Conservation (phyloP, 2,888 invertebrate genomes). For the Neoitamus cyanurus region DNA sequence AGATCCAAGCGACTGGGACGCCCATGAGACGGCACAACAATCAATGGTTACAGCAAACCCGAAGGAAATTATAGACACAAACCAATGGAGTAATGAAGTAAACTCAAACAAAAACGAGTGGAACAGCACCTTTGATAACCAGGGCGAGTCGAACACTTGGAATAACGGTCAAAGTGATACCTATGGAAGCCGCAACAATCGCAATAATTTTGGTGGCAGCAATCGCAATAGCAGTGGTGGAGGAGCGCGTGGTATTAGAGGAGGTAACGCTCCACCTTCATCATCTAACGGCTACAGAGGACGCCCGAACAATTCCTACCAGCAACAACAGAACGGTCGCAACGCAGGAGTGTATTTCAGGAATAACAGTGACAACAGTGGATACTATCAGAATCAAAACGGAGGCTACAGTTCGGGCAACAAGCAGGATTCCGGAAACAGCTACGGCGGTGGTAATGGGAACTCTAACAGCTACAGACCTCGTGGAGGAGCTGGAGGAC, state of each 20-base stretch:
- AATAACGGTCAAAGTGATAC: slow-evolving; percentile 51
- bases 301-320: slow-evolving; percentile 52
- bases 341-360: slow-evolving; percentile 50
- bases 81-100: slow-evolving; percentile 63
- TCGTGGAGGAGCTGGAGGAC: slow-evolving; percentile 55
- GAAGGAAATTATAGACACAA: slow-evolving; percentile 54
- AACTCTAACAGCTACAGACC: slow-evolving; percentile 52
- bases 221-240: slow-evolving; percentile 53
- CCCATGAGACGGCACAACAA: slow-evolving; percentile 42
- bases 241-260: slow-evolving; percentile 54
- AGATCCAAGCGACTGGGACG: slow-evolving; percentile 47
- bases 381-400: slow-evolving; percentile 51
- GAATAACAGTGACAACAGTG: slow-evolving; percentile 46
- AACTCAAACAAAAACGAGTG: slow-evolving; percentile 51
- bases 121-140: slow-evolving; percentile 49
- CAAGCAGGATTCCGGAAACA: slow-evolving; percentile 29
- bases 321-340: slow-evolving; percentile 49
- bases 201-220: slow-evolving; percentile 43
- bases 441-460: slow-evolving; percentile 51
- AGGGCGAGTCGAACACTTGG: slow-evolving; percentile 56
- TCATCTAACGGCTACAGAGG: slow-evolving; percentile 49
- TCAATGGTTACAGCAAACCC: slow-evolving; percentile 12
- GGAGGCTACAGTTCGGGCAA: slow-evolving; percentile 35
- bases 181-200: slow-evolving; percentile 24
- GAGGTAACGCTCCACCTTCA: slow-evolving; percentile 52